Conservation (phyloP, 2,888 invertebrate genomes). For the Aricia artaxerxes region DNA sequence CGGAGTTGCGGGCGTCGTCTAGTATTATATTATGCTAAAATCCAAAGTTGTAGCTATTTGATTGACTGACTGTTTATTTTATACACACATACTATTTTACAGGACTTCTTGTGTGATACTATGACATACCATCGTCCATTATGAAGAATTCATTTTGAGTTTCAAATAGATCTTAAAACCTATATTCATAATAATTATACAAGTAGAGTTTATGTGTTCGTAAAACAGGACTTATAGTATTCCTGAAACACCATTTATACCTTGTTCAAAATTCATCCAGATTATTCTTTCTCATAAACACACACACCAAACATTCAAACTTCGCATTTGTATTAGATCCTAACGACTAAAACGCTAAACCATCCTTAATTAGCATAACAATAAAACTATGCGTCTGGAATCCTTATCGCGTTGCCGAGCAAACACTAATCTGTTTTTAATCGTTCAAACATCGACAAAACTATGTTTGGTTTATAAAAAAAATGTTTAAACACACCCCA, state of each 20-base stretch:
- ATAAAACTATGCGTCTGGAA: slow-evolving; percentile 56
- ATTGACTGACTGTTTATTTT: too few species aligned
- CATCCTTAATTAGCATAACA: slow-evolving; percentile 57
- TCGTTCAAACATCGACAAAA: slow-evolving; percentile 57
- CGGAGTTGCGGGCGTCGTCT: too few species aligned
- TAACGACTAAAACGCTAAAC: slow-evolving; percentile 20
- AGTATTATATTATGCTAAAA: too few species aligned
- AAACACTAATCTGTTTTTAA: slow-evolving; percentile 63
- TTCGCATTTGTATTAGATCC: slow-evolving; percentile 30
- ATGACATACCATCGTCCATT: too few species aligned
- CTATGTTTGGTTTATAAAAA: slow-evolving; percentile 45
- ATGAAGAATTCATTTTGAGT: too few species aligned
- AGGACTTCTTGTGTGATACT: too few species aligned
- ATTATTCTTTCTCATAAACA: background rate
- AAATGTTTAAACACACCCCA: slow-evolving; percentile 43
- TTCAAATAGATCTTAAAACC: too few species aligned
- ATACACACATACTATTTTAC: too few species aligned
- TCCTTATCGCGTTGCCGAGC: slow-evolving; percentile 55
- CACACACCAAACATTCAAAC: slow-evolving; percentile 9
- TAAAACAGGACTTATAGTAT: too few species aligned
- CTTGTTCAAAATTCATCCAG: background rate
- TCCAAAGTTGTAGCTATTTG: too few species aligned
- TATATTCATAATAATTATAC: too few species aligned
- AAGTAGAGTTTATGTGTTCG: too few species aligned
- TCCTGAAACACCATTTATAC: background rate